phyloP scores from a whole-genome alignment of 2,113 vertebrate species.

The Cebus imitator region DNA sequence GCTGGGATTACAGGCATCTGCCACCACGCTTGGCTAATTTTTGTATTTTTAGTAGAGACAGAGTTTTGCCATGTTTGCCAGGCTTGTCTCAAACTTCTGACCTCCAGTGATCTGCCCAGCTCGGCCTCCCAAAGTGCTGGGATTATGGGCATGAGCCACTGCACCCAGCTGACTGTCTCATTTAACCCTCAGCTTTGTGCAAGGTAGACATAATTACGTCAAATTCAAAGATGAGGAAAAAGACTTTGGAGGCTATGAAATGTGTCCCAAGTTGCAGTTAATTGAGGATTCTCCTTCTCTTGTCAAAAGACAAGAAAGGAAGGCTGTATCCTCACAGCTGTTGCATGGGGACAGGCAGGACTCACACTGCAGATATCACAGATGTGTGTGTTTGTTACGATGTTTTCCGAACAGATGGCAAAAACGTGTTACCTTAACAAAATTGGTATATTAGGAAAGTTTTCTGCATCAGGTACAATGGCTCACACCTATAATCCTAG shows the following conservation, averaged over 20 bases:
- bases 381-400: conserved; percentile 34
- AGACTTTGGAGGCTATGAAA: background rate
- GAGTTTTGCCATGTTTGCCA: too few relatives aligned
- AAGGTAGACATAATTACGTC: background rate
- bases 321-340: background rate
- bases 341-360: background rate
- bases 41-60: too few relatives aligned
- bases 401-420: conserved; percentile 19
- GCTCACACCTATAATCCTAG: too few relatives aligned
- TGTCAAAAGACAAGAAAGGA: conserved; percentile 4
- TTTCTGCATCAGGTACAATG: background rate
- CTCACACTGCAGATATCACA: background rate
- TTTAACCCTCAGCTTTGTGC: background rate
- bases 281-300: background rate
- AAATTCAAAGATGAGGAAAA: background rate
- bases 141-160: too few relatives aligned
- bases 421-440: conserved; percentile 39
- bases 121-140: too few relatives aligned
- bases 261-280: background rate
- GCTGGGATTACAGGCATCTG: too few relatives aligned
- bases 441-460: conserved; percentile 1
- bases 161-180: background rate
- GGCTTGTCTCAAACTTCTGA: too few relatives aligned
- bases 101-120: too few relatives aligned
- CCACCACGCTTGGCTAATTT: too few relatives aligned